Evolutionary conservation across 1,140 invertebrate species (phyloP).

Genomic region (Zaprionus ghesquierei): DNA sequence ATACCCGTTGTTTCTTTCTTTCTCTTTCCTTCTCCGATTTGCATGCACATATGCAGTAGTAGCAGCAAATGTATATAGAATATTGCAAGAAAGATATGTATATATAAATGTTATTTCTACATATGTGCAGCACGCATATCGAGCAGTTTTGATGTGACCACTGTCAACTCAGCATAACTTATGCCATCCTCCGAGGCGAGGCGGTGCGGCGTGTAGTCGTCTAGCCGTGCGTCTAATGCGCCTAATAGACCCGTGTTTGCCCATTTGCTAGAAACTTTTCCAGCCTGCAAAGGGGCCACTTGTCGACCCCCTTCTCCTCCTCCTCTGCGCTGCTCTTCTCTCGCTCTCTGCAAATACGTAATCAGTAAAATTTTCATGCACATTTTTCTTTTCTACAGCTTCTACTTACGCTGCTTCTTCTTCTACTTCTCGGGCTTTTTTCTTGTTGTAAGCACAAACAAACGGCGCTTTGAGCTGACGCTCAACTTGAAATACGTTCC

Average conservation of each 20-base stretch:
- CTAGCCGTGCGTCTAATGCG: slow-evolving; percentile 65
- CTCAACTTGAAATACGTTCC: slow-evolving; percentile 74
- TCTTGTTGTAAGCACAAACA: slow-evolving; percentile 47
- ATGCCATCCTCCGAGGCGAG: slow-evolving; percentile 1
- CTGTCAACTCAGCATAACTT: slow-evolving; percentile 33
- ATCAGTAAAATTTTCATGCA: slow-evolving; percentile 75
- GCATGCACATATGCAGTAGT: slow-evolving; percentile 48
- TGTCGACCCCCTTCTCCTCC: not conserved
- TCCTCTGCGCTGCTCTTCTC: not conserved
- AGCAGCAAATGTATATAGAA: not conserved
- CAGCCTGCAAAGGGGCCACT: slow-evolving; percentile 4
- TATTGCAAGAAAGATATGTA: not conserved
- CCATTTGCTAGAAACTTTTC: slow-evolving; percentile 21
- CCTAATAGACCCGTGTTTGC: slow-evolving; percentile 75
- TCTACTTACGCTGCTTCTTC: not conserved
- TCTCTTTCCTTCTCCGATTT: slow-evolving; percentile 19
- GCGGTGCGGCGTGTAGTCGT: not conserved
- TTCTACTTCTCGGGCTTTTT: not conserved
- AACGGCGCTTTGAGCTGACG: slow-evolving; percentile 58
- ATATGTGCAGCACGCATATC: slow-evolving; percentile 24
- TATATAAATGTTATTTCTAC: not conserved
- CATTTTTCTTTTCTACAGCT: slow-evolving; percentile 53
- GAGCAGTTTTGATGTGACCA: slow-evolving; percentile 49
- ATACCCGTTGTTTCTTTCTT: too few species aligned
- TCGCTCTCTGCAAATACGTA: slow-evolving; percentile 64